Base-by-base conservation (phyloP, 1,140 invertebrate species). In the Cherax quadricarinatus region DNA sequence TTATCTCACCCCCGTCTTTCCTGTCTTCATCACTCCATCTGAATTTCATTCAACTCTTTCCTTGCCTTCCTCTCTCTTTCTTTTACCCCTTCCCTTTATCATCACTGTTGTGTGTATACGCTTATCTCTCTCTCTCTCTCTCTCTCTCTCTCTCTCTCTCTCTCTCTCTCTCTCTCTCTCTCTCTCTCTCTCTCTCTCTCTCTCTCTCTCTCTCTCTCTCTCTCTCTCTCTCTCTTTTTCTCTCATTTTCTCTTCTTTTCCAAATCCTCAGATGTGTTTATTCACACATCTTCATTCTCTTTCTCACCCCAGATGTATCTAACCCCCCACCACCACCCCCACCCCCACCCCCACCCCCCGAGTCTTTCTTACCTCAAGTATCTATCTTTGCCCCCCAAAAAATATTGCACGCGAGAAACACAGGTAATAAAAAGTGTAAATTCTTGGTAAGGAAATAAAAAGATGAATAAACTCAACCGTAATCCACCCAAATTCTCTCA, bases 131-230 rank as follows among this genome's bases (percentile, higher is more conserved):
- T 57, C 53, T 57, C 53, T 57, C 53, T 57, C 79, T 41, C 79
- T 81, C 79, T 41, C 79, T 81, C 79, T 41, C 79, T 81, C 79
- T 81, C 79, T 81, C 79, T 81, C 79, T 81, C 79, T 81, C 79
- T 81, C 79, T 81, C 79, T 81, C 79, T 80, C 78, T 80, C 78
- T 80, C 78, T 80, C 78, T 80, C 78, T 80, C 78, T 80, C 78
- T 80, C 78, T 80, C 78, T 80, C 78, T 80, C 78, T 80, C 78
- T 80, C 78, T 80, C 78, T 41, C 78, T 80, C 78, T 80, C 78
- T 80, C 78, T 80, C 78, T 80, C 78, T 80, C 78, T 80, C 78
- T 80, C 78, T 80, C 79, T 57, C 53, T 57, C 53, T 57, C 53
- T 14, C 14, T 60, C 57, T 60, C 78, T 80, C 78, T 80, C 78